Conservation (phyloP, 2,888 invertebrate species). For the Melipona beecheii region DNA sequence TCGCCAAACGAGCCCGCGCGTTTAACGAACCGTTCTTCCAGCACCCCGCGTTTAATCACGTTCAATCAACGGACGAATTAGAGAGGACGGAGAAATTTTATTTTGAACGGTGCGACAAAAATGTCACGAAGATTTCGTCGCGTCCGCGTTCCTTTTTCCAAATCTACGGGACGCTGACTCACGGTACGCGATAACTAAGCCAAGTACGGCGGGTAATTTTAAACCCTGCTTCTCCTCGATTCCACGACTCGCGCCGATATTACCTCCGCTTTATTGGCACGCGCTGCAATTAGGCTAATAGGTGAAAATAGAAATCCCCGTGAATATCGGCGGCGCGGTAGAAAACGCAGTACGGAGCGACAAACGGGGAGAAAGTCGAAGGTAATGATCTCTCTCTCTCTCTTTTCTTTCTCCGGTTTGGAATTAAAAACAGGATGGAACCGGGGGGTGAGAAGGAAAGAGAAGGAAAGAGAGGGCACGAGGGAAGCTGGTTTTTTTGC, state of each 20-base stretch:
- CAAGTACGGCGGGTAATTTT: too few relatives aligned
- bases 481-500: constrained; percentile 40
- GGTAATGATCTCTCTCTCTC: neutral
- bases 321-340: neutral
- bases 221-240: neutral
- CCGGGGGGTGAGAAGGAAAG: neutral
- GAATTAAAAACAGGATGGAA: neutral
- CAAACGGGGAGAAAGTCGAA: neutral
- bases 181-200: constrained; percentile 13
- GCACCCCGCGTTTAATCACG: too few relatives aligned
- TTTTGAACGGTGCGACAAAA: too few relatives aligned
- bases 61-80: too few relatives aligned
- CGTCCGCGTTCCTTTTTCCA: too few relatives aligned
- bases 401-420: neutral
- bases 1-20: too few relatives aligned
- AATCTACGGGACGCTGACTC: neutral
- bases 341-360: neutral
- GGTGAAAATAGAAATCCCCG: constrained; percentile 30
- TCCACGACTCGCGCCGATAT: too few relatives aligned
- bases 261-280: neutral
- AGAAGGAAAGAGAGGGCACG: constrained; percentile 34
- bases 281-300: constrained; percentile 25
- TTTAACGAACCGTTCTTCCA: neutral
- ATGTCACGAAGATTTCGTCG: too few relatives aligned
- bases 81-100: too few relatives aligned